Evolutionary conservation across 2,113 vertebrate genomes (phyloP).

Genomic region (Callopanchax toddi): DNA sequence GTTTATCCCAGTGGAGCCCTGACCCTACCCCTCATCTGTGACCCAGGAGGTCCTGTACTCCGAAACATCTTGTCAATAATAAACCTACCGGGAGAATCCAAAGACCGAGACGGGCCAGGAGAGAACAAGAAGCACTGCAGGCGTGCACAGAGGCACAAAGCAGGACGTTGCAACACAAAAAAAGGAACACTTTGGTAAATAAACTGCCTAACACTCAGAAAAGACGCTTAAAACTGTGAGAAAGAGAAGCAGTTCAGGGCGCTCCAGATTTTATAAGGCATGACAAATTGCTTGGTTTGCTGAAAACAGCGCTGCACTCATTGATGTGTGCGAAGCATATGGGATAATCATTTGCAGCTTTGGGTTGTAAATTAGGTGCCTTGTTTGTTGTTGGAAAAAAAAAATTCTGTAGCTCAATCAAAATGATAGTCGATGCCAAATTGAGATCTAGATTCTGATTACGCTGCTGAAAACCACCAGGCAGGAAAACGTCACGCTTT

Average conservation of each 20-base stretch:
- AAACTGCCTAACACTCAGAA: conserved; percentile 32
- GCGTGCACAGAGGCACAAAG: conserved; percentile 14
- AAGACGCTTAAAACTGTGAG: conserved; percentile 15
- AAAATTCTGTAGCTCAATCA: conserved; percentile 49
- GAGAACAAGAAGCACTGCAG: conserved; percentile 4
- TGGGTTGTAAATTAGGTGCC: conserved; percentile 39
- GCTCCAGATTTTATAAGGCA: conserved; percentile 47
- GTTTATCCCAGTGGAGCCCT: conserved; percentile 29
- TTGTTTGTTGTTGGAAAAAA: conserved; percentile 42
- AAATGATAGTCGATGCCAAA: conserved; percentile 36
- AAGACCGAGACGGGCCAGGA: conserved; percentile 18
- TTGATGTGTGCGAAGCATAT: conserved; percentile 38
- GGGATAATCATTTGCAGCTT: conserved; percentile 54
- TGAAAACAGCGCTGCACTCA: conserved; percentile 28
- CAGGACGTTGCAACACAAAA: conserved; percentile 43
- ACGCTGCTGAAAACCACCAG: conserved; percentile 47
- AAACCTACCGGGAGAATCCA: conserved; percentile 40
- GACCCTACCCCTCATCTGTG: conserved; percentile 29
- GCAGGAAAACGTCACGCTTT: conserved; percentile 44
- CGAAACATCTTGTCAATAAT: conserved; percentile 47
- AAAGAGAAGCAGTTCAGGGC: conserved; percentile 21
- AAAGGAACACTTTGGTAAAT: conserved; percentile 23
- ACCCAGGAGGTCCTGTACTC: conserved; percentile 31
- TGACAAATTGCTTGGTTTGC: conserved; percentile 47
- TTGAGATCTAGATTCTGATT: conserved; percentile 43